A percentile compares a stretch with the other conserved stretches of the same genome.
phyloP scores from a whole-genome alignment of 2,888 invertebrate genomes.

The Trichogramma dendrolimi region DNA sequence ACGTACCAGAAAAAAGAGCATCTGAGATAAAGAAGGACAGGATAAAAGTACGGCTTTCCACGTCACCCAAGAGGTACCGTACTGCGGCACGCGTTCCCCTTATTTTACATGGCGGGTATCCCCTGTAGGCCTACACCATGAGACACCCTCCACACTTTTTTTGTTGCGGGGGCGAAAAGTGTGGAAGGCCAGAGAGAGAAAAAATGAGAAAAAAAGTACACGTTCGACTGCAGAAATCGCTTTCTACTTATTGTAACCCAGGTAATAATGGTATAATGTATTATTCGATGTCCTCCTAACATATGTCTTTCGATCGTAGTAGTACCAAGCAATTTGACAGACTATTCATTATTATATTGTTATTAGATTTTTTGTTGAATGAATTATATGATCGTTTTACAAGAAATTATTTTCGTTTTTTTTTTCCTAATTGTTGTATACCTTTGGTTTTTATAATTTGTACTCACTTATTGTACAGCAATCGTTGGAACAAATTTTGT shows the following conservation, averaged over 20 bases:
- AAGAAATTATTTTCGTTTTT: constrained; percentile 17
- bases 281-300: background rate
- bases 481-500: no score
- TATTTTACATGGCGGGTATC: constrained; percentile 53
- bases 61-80: constrained; percentile 52
- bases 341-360: background rate
- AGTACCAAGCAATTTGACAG: no score
- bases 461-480: background rate
- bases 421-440: background rate
- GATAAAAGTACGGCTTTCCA: constrained; percentile 46
- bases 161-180: constrained; percentile 20
- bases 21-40: constrained; percentile 6
- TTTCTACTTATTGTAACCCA: no score
- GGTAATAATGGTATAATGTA: no score
- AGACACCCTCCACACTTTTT: constrained; percentile 35
- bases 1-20: no score
- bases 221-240: no score
- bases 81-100: constrained; percentile 50
- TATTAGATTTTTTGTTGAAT: constrained; percentile 23
- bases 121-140: constrained; percentile 53
- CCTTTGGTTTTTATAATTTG: constrained; percentile 5
- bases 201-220: no score
- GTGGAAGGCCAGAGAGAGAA: no score
- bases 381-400: constrained; percentile 26
- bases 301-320: no score